Conservation (phyloP, 1,140 invertebrate species). For the Lethocerus indicus region DNA sequence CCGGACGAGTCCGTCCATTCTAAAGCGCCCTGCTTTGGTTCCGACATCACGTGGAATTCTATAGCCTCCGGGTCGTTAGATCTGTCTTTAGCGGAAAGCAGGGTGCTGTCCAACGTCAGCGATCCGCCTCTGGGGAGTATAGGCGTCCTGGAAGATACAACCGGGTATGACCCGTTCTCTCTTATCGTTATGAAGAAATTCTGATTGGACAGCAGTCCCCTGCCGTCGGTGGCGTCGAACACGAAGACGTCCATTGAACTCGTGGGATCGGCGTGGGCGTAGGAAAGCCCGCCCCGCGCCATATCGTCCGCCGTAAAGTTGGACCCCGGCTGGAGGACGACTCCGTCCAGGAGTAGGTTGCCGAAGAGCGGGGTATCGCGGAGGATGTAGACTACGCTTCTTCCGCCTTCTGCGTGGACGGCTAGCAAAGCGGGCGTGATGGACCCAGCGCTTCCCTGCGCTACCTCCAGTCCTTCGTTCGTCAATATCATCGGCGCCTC, state of each 20-base stretch:
- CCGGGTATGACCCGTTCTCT: neutral
- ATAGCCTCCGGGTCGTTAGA: neutral
- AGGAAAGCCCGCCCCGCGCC: neutral
- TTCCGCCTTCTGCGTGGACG: neutral
- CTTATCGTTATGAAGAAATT: conserved; percentile 6
- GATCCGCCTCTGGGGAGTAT: too few species aligned
- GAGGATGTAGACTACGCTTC: neutral
- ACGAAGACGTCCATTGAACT: conserved; percentile 9
- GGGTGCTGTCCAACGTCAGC: neutral
- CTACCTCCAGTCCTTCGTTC: conserved; percentile 7
- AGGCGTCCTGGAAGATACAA: neutral
- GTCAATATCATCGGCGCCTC: neutral
- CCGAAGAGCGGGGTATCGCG: conserved; percentile 5
- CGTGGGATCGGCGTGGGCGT: neutral
- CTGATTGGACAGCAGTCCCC: neutral
- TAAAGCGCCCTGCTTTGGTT: neutral
- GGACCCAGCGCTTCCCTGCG: neutral
- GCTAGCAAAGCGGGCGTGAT: neutral
- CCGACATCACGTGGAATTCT: neutral
- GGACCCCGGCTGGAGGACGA: neutral
- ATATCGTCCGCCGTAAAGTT: neutral
- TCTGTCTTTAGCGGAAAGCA: neutral
- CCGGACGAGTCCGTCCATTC: neutral
- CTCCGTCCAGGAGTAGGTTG: neutral
- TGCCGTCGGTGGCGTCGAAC: conserved; percentile 1